Percentiles rank a stretch among this genome's conserved stretches.
These are phyloP conservation scores for Anolis sagrei DNA, from an alignment of 2,113 vertebrate species.

Conservation along the genomic window DNA sequence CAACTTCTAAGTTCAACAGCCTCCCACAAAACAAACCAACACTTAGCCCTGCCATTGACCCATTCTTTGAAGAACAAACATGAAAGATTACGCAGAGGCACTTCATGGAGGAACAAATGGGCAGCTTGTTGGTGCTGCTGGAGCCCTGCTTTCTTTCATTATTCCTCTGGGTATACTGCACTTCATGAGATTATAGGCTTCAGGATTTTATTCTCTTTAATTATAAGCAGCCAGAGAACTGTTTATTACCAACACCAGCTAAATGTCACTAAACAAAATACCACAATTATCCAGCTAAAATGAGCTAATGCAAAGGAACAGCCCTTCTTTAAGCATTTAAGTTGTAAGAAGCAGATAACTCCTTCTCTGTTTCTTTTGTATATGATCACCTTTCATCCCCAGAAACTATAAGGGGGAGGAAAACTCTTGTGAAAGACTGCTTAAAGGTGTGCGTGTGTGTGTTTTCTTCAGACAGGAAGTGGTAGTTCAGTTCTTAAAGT, in stretches of 20 bases:
- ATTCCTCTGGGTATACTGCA: neutral
- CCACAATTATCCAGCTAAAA: neutral
- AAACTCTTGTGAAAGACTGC: neutral
- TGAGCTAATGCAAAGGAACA: neutral
- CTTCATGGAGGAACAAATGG: neutral
- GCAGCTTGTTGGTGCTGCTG: neutral
- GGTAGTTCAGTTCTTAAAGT: too few relatives aligned
- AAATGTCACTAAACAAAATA: neutral
- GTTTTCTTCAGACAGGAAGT: too few relatives aligned
- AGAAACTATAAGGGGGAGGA: neutral
- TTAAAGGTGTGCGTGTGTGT: too few relatives aligned
- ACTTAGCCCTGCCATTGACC: neutral
- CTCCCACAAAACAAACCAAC: slow-evolving; percentile 3
- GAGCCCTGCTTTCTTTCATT: neutral
- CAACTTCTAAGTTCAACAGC: neutral
- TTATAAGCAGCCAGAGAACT: neutral
- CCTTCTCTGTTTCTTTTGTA: too few relatives aligned
- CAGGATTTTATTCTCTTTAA: neutral
- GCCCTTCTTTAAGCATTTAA: too few relatives aligned
- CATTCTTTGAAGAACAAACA: neutral
- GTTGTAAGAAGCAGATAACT: too few relatives aligned
- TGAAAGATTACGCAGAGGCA: neutral
- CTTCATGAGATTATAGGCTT: neutral
- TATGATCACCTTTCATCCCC: too few relatives aligned
- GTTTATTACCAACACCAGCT: neutral